Base-by-base conservation (phyloP, 2,113 vertebrate species). In the Suncus etruscus region DNA sequence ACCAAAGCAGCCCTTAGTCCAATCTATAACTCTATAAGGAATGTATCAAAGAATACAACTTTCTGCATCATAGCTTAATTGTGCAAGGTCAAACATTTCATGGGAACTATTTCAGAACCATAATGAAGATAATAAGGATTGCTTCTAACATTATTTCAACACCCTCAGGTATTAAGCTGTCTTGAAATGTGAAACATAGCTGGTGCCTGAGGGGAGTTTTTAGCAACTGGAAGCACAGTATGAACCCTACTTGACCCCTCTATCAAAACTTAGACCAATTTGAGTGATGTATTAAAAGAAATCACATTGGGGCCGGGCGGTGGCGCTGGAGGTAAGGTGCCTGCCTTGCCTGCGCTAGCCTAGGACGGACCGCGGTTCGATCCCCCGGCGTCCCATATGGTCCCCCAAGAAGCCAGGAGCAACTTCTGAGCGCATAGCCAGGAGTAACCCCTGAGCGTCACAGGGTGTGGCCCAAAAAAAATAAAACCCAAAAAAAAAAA, bases 81-180 rank as follows among this genome's bases (percentile, higher is more conserved):
- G 65, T n/a, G 51, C 48, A 50, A 65, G n/a, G 73, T 11, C 39
- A 83, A 88, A 88, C n/a, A 72, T 29, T 47, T 61, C 39, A 39
- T 5, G 5, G 65, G 77, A 51, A 45, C 66, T 69, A 50, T 63
- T 77, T 92, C 77, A 92, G 72, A 88, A 88, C 63, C 70, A 63
- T 61, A 39, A 76, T 68, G 61, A 69, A 92, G 50, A 32, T 69
- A 51, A 77, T 82, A 87, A 83, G 8, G 54, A 54, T 54, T 54
- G 3, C 11, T 10, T 54, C 54, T 54, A 54, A 54, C 54, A 14
- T 54, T 54, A 54, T 16, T 54, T 54, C 54, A 15, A 54, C 18
- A 16, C 12, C 54, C 54, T 54, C 12, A 20, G 61, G 48, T 5
- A 66, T 47, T 68, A 58, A 86, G n/a, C 61, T 61, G 18, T 12